These are phyloP conservation scores for Tarsius wallacei DNA, from an alignment of 2,797 vertebrate genomes.

Conservation along the genomic window DNA sequence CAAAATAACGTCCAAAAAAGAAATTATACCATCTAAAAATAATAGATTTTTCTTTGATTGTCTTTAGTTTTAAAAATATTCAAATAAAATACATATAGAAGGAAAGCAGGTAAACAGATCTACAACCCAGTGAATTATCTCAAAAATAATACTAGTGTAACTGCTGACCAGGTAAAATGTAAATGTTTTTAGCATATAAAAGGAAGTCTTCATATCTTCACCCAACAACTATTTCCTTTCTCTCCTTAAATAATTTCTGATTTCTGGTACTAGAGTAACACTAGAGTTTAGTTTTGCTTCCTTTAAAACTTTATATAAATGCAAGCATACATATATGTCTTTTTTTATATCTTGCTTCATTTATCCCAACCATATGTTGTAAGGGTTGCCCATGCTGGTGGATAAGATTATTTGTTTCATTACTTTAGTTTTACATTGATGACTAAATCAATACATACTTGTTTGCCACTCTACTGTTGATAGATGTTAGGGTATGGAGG, in stretches of 20 bases:
- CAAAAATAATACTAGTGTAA: background rate
- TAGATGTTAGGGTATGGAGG: background rate
- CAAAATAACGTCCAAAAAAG: background rate
- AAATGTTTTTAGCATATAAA: background rate
- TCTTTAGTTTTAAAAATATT: background rate
- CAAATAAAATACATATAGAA: background rate
- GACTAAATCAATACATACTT: background rate
- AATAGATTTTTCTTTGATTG: background rate
- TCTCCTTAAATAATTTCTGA: background rate
- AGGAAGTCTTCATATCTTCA: background rate
- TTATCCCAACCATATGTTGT: background rate
- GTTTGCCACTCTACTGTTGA: background rate
- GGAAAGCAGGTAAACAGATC: background rate
- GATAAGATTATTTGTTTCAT: background rate
- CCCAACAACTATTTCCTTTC: background rate
- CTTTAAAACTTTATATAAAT: background rate
- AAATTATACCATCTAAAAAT: background rate
- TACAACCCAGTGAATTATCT: background rate
- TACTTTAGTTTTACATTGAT: background rate
- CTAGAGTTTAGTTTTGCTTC: background rate
- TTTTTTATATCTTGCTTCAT: background rate
- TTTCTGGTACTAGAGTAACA: background rate
- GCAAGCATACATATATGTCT: background rate
- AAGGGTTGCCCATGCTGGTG: background rate
- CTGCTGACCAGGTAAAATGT: background rate